Evolutionary conservation across 1,140 invertebrate genomes (phyloP), one percentile per base, ranked within the genome.

Genomic region (Diorhabda elongata): DNA sequence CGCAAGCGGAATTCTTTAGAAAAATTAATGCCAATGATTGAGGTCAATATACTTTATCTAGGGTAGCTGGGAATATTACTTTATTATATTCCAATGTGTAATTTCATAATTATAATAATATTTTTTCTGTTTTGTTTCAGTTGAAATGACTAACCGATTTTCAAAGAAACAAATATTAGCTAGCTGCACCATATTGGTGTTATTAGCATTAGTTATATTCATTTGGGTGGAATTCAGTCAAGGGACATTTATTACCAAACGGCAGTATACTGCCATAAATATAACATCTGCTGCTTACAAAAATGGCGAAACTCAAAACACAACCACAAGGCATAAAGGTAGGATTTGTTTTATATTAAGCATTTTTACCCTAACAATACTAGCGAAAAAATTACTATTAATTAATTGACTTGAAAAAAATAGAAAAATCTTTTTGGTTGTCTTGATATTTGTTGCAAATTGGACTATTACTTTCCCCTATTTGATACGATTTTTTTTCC

Each of bases 151-250:
- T 62, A 67, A 69, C 26, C 73, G 70, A 62, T 69, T 75, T 47
- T 60, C 63, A 42, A 66, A 72, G 62, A 72, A 72, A 26, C 73
- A 71, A 43, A 67, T 69, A 9, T 47, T 78, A 45, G 72, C 73
- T 3, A 52, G 69, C 9, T 56, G 72, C 6, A 70, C 74, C 43
- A 76, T 78, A 58, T 61, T 72, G 41, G 67, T 74, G n/a, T 67
- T 78, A 62, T 67, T 69, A 26, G 71, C 72, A 5, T 64, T 76
- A n/a, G 69, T 78, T 45, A 68, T 73, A 3, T 56, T 73, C 5
- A 72, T 78, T 44, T 78, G 76, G 76, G 71, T 78, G 59, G 72
- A 75, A 65, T 72, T 76, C 47, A 75, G 75, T 67, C 71, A 75
- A 59, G 76, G 76, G 7, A 70, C 72, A 3, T 75, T 76, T 62